Evolutionary conservation across 2,113 vertebrate genomes (phyloP).

Genomic region (Xiphophorus hellerii): DNA sequence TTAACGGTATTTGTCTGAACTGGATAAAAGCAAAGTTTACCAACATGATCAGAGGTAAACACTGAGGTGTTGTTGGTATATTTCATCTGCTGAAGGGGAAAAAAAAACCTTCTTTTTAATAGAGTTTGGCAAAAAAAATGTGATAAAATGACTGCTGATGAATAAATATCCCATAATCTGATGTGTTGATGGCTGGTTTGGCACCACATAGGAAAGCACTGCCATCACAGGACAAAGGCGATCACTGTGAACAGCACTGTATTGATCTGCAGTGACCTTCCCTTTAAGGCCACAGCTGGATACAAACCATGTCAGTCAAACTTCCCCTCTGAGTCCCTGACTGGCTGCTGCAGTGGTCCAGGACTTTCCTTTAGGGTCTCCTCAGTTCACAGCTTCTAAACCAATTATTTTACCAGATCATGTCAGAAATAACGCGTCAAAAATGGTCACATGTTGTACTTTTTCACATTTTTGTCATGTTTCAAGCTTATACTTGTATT

Average conservation of each 20-base stretch:
- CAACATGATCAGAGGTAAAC: not conserved
- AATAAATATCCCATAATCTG: not conserved
- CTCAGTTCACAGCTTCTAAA: not conserved
- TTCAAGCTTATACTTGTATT: no score
- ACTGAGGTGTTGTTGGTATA: not conserved
- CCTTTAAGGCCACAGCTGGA: not conserved
- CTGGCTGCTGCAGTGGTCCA: not conserved
- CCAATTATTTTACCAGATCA: not conserved
- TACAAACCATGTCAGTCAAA: slow-evolving; percentile 1
- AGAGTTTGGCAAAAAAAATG: not conserved
- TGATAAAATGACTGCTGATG: not conserved
- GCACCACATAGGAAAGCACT: not conserved
- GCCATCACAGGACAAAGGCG: not conserved
- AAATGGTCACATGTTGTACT: not conserved
- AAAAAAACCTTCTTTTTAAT: not conserved
- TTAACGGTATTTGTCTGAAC: not conserved
- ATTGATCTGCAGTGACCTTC: slow-evolving; percentile 5
- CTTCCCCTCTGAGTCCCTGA: not conserved
- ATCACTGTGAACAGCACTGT: not conserved
- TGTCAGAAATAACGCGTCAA: not conserved
- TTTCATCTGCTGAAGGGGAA: not conserved
- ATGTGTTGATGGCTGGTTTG: not conserved
- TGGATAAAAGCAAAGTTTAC: not conserved
- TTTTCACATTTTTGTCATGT: not conserved
- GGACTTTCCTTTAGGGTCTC: not conserved